A percentile compares a stretch with the other conserved stretches of the same genome.
phyloP scores from a whole-genome alignment of 2,797 vertebrate species.

The Anableps anableps region DNA sequence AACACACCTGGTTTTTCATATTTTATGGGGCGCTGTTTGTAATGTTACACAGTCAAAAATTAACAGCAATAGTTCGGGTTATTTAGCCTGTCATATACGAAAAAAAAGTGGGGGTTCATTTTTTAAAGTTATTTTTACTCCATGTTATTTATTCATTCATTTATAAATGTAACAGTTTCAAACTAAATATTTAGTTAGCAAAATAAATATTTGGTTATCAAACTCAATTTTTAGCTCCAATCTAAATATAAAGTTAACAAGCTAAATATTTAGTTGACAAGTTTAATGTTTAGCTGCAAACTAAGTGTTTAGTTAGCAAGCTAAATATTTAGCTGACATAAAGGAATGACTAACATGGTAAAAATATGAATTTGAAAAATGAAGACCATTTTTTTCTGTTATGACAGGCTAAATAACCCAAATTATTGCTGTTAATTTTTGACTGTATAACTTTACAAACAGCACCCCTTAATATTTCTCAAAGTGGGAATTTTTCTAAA shows the following conservation, averaged over 20 bases:
- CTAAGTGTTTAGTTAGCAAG: neutral
- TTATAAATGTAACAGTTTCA: neutral
- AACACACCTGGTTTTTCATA: neutral
- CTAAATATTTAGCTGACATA: neutral
- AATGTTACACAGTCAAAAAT: neutral
- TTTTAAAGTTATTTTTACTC: neutral
- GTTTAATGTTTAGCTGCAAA: neutral
- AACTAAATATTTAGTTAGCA: neutral
- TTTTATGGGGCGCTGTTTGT: neutral
- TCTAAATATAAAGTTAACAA: neutral
- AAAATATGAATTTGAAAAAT: too few species aligned
- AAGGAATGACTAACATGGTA: too few species aligned
- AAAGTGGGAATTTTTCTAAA: neutral
- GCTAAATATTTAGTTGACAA: neutral
- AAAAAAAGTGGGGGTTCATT: neutral
- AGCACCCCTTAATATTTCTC: neutral
- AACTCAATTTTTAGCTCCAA: neutral
- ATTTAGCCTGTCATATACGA: neutral
- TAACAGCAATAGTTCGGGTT: neutral
- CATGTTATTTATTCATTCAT: neutral
- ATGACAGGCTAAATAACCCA: neutral
- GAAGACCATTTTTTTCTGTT: too few species aligned
- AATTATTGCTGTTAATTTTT: constrained; percentile 2
- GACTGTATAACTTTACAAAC: too few species aligned
- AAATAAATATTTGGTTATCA: neutral